Percentiles rank a stretch among this genome's conserved stretches.
Evolutionary conservation across 2,797 vertebrate genomes (phyloP).

Genomic region (Vultur gryphus): DNA sequence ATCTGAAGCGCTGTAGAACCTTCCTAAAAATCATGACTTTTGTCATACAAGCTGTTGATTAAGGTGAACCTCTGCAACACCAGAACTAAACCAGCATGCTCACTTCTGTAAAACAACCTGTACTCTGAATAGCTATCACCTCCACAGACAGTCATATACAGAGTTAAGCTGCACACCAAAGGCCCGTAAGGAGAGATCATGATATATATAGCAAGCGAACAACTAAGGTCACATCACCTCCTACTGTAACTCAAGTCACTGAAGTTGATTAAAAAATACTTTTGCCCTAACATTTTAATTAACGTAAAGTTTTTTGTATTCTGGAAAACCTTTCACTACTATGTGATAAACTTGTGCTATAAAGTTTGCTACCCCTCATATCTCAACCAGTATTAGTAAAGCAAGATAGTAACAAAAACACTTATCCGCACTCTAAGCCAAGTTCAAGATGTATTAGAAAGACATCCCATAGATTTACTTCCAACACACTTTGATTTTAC

Average conservation of each 20-base stretch:
- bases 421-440: background rate
- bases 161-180: background rate
- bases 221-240: background rate
- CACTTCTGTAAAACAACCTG: background rate
- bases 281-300: background rate
- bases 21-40: background rate
- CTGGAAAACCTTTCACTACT: background rate
- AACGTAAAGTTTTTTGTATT: background rate
- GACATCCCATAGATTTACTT: background rate
- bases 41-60: background rate
- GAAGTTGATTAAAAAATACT: background rate
- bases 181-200: background rate
- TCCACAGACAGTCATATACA: background rate
- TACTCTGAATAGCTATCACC: background rate
- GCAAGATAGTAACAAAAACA: background rate
- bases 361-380: background rate
- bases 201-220: background rate
- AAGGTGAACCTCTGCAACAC: background rate
- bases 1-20: background rate
- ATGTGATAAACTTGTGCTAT: background rate
- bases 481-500: background rate
- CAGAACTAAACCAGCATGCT: fast-evolving
- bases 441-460: background rate
- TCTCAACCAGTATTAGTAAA: background rate
- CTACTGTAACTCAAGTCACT: background rate